Base-by-base conservation (phyloP, 1,140 invertebrate genomes). In the Dinoponera quadriceps region DNA sequence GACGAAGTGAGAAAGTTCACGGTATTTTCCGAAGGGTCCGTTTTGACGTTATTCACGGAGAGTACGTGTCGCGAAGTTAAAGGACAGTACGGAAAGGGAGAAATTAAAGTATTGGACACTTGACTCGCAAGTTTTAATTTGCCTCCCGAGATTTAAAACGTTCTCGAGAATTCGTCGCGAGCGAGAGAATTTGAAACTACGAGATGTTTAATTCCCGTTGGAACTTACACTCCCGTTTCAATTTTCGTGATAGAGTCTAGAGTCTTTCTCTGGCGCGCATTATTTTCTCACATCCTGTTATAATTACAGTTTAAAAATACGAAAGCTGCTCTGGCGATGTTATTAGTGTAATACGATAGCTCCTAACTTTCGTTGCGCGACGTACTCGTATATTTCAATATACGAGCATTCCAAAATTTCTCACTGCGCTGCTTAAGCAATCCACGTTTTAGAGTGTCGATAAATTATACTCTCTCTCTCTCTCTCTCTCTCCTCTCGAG, bases 391-490 rank as follows among this genome's bases (percentile, higher is more conserved):
- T 7, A 55, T 55, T 55, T n/a, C 20, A 20, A 55, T 55, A 55
- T 55, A 20, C 49, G 25, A 1, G 7, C 44, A 54, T 77, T 33
- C 16, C 7, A 54, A 77, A 55, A 66, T 38, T 38, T 55, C 14
- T 66, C 4, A 38, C 38, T 38, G 33, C 3, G 20, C 3, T 54
- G 57, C 18, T 33, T 25, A 38, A n/a, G 60, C 54, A 25, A 69
- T 69, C 25, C 27, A n/a, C 20, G 18, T 80, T 57, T n/a, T 59
- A 2, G 11, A 57, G 3, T 80, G 57, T 69, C 57, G 48, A 80
- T 80, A 48, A 80, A 71, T 59, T 69, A n/a, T 55, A 7, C 20
- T 57, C 2, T 4, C 4, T 68, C 25, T 20, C 3, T n/a, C 3
- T 27, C 74, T 27, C 20, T 22, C 29, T 66, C 14, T 27, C 13